Conservation (phyloP, 1,140 invertebrate genomes). For the Drosophila navojoa region DNA sequence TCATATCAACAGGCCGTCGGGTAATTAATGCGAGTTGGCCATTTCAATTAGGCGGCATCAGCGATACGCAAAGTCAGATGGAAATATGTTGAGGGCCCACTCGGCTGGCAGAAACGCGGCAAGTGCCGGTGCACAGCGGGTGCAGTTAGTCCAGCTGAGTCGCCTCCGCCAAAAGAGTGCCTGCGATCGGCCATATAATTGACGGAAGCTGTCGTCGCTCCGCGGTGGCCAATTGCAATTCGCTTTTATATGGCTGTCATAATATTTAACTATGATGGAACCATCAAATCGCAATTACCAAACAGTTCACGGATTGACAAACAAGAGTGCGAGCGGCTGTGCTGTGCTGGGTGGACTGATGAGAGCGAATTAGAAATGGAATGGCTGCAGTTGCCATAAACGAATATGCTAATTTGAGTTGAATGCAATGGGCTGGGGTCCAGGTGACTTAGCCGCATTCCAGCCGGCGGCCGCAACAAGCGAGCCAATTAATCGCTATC, state of each 20-base stretch:
- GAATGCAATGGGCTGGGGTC: constrained; percentile 9
- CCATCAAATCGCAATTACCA: constrained; percentile 59
- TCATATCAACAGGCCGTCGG: not conserved
- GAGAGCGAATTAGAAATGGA: constrained; percentile 51
- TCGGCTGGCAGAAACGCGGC: not conserved
- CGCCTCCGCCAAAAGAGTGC: constrained; percentile 27
- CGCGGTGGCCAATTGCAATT: constrained; percentile 62
- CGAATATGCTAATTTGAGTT: constrained; percentile 73
- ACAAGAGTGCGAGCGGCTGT: not conserved
- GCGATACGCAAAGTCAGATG: constrained; percentile 29
- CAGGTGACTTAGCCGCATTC: constrained; percentile 39
- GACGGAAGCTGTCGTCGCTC: constrained; percentile 67
- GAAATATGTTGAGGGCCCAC: constrained; percentile 18
- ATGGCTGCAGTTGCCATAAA: constrained; percentile 64
- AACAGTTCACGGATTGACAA: constrained; percentile 12
- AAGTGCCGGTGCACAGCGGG: constrained; percentile 29
- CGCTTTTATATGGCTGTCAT: constrained; percentile 65
- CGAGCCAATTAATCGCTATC: constrained; percentile 73
- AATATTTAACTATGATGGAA: constrained; percentile 64
- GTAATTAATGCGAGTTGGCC: constrained; percentile 6
- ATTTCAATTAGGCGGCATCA: constrained; percentile 24
- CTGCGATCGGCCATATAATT: constrained; percentile 54
- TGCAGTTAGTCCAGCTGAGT: constrained; percentile 55
- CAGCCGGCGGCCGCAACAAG: constrained; percentile 21
- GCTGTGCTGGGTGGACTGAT: not conserved